Base-by-base conservation (phyloP, 2,797 vertebrate species). In the Brotogeris chrysoptera region DNA sequence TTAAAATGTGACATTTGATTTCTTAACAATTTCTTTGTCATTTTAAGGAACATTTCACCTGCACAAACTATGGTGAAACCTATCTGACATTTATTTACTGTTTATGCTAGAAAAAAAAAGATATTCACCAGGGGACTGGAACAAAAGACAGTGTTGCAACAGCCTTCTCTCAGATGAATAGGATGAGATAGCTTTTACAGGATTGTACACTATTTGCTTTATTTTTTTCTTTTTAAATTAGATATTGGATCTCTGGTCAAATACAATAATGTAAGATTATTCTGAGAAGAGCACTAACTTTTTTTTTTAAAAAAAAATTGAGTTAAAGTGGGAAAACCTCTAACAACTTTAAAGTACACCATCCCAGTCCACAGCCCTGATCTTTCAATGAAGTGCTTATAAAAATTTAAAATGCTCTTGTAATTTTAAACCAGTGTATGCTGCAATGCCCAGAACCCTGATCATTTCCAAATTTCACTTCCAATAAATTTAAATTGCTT, bases 401-500 rank as follows among this genome's bases (percentile, higher is more conserved):
- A 93, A 92, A 96, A 96, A 92, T 71, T 93, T 83, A 81, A 97
- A 95, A 71, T 74, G 43, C 81, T 80, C 77, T 94, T 92, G 84
- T 95, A 93, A 96, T 97, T 96, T 97, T 95, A 92, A 97, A 87
- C 71, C 69, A 69, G 43, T 93, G 87, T 87, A 60, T 94, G 84
- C 78, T 95, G 73, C 83, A 76, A 94, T 97, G 95, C 80, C 93
- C 95, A 97, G 96, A 97, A 95, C 89, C 11, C 73, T 88, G 92
- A 95, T 94, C 57, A n/a, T 89, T 96, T 97, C 94, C 82, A 97
- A 93, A 97, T 97, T 97, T 97, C 44, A n/a, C 85, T 97, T 96
- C 84, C 96, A 97, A 96, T 98, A 97, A 96, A 97, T 97, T 95
- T 97, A 95, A 97, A 98, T 97, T 96, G 95, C 92, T 96, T 96